Conservation (phyloP, 2,888 invertebrate genomes). For the Agriopis marginaria region DNA sequence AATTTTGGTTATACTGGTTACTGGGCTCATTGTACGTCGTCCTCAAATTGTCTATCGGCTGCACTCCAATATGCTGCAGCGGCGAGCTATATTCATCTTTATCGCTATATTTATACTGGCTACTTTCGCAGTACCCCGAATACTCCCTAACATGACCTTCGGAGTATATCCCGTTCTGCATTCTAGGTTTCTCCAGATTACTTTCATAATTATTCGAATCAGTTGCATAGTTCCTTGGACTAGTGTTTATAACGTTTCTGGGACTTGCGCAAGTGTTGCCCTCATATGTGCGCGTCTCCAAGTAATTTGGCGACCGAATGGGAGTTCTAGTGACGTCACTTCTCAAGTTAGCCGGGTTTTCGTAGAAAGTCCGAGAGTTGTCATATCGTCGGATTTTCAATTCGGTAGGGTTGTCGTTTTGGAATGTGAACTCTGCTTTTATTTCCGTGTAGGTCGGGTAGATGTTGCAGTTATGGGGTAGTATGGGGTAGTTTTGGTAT, state of each 20-base stretch:
- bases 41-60: conserved; percentile 69
- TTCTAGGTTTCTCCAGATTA: conserved; percentile 54
- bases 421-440: conserved; percentile 69
- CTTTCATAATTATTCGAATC: conserved; percentile 69
- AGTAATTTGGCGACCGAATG: conserved; percentile 69
- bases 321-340: conserved; percentile 64
- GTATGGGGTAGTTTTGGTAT: conserved; percentile 80
- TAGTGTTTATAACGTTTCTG: conserved; percentile 71
- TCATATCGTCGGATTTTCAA: conserved; percentile 66
- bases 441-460: conserved; percentile 80
- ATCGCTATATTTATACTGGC: conserved; percentile 68
- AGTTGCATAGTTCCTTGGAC: conserved; percentile 71
- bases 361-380: conserved; percentile 72
- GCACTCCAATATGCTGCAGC: conserved; percentile 63
- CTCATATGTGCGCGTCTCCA: conserved; percentile 71
- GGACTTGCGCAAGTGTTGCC: conserved; percentile 69
- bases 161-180: conserved; percentile 65
- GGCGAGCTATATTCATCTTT: conserved; percentile 71
- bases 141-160: conserved; percentile 70
- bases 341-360: conserved; percentile 68
- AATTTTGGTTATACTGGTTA: conserved; percentile 67
- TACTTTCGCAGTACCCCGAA: conserved; percentile 67
- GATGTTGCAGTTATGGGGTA: conserved; percentile 71
- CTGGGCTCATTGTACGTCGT: conserved; percentile 66
- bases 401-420: conserved; percentile 57